These are phyloP conservation scores for Epinotia demarniana DNA, from an alignment of 2,888 invertebrate genomes.

Conservation along the genomic window DNA sequence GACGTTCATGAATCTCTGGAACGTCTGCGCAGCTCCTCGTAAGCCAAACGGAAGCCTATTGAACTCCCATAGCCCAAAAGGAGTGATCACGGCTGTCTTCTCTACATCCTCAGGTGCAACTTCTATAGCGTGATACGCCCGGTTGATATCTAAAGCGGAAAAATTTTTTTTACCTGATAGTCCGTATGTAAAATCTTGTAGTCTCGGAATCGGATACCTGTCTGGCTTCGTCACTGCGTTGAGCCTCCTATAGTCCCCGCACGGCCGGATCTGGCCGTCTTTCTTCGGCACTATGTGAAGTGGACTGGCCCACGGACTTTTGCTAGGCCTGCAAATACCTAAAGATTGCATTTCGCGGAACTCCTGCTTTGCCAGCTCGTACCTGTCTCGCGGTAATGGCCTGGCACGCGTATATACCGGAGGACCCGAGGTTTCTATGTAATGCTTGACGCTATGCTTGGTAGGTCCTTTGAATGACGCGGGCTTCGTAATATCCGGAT, in stretches of 20 bases:
- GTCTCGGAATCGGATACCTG: conserved; percentile 39
- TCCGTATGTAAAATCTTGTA: conserved; percentile 39
- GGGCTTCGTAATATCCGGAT: neutral
- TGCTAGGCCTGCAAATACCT: conserved; percentile 7
- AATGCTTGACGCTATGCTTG: neutral
- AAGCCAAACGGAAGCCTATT: conserved; percentile 20
- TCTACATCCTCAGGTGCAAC: conserved; percentile 37
- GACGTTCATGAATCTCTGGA: conserved; percentile 37
- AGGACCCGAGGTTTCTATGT: neutral
- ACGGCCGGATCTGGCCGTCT: neutral
- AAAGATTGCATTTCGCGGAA: neutral
- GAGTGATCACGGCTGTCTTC: conserved; percentile 46
- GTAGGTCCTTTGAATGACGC: neutral
- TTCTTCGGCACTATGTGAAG: neutral
- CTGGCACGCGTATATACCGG: conserved; percentile 3
- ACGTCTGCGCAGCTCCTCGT: conserved; percentile 16
- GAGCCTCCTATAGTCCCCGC: too few relatives aligned
- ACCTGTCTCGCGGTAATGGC: neutral
- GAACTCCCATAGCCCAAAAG: neutral
- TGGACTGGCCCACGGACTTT: neutral
- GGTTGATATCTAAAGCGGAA: conserved; percentile 41
- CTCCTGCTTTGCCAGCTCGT: neutral
- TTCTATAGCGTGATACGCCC: conserved; percentile 45
- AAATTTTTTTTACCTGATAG: conserved; percentile 44
- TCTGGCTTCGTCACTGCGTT: conserved; percentile 26